phyloP scores from a whole-genome alignment of 2,797 vertebrate species.

The Artibeus lituratus region DNA sequence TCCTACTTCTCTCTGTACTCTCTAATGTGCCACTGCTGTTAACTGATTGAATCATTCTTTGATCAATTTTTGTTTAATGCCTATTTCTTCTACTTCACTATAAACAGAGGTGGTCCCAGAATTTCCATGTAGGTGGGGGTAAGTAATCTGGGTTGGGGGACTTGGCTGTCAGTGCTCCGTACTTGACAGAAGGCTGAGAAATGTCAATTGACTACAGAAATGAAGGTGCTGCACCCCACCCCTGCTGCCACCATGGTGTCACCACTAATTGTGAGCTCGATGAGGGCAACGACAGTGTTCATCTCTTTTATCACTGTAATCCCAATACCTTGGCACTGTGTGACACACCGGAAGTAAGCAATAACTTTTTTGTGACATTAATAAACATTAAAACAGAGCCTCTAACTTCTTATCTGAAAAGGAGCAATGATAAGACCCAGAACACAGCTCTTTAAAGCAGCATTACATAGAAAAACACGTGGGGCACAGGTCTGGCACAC shows the following conservation, averaged over 20 bases:
- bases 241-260: background rate
- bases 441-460: slow-evolving; percentile 11
- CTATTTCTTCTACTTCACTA: background rate
- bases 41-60: background rate
- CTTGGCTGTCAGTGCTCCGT: background rate
- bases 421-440: background rate
- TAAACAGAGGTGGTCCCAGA: background rate
- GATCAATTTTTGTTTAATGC: slow-evolving; percentile 13
- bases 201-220: background rate
- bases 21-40: background rate
- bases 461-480: background rate
- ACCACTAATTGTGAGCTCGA: background rate
- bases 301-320: background rate
- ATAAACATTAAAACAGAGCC: background rate
- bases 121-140: background rate
- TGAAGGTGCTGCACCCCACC: background rate
- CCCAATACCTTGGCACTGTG: background rate
- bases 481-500: background rate
- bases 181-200: background rate
- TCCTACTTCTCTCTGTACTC: background rate
- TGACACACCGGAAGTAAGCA: background rate
- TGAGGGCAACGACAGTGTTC: background rate
- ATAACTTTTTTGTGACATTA: slow-evolving; percentile 33
- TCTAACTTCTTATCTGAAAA: slow-evolving; percentile 33
- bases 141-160: background rate